Conservation (phyloP, 2,888 invertebrate genomes). For the Drosophila bunnanda region DNA sequence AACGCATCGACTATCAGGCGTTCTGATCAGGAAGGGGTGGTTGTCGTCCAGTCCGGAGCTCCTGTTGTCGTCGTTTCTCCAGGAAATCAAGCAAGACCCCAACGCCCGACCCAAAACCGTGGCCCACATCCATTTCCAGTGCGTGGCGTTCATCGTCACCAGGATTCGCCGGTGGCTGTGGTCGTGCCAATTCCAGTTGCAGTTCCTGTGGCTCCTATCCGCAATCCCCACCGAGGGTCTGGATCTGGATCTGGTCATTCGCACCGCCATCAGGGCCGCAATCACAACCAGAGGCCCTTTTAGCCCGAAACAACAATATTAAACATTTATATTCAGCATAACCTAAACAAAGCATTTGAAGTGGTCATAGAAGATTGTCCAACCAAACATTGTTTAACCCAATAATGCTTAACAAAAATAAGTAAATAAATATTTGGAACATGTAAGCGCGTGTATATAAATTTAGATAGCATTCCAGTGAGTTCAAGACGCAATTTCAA, state of each 20-base stretch:
- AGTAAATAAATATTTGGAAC: background rate
- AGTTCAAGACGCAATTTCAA: background rate
- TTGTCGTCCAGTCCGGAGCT: constrained; percentile 12
- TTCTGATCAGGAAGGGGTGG: background rate
- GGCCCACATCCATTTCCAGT: constrained; percentile 6
- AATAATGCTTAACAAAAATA: background rate
- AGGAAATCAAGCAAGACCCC: background rate
- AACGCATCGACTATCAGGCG: constrained; percentile 5
- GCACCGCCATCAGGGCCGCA: constrained; percentile 8
- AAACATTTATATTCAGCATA: background rate
- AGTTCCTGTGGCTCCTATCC: constrained; percentile 16
- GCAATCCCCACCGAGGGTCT: constrained; percentile 13
- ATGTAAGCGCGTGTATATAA: background rate
- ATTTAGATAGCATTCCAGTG: background rate
- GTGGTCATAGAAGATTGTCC: background rate
- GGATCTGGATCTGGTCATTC: constrained; percentile 15
- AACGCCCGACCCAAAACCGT: constrained; percentile 10
- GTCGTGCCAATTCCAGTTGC: constrained; percentile 14
- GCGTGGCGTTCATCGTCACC: constrained; percentile 6
- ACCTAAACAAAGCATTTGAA: background rate
- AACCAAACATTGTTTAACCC: background rate
- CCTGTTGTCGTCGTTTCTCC: constrained; percentile 14
- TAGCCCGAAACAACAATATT: background rate
- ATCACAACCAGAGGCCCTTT: constrained; percentile 11
- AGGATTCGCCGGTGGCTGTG: constrained; percentile 1